Conservation (phyloP, 2,888 invertebrate species). For the Tinea semifulvella region DNA sequence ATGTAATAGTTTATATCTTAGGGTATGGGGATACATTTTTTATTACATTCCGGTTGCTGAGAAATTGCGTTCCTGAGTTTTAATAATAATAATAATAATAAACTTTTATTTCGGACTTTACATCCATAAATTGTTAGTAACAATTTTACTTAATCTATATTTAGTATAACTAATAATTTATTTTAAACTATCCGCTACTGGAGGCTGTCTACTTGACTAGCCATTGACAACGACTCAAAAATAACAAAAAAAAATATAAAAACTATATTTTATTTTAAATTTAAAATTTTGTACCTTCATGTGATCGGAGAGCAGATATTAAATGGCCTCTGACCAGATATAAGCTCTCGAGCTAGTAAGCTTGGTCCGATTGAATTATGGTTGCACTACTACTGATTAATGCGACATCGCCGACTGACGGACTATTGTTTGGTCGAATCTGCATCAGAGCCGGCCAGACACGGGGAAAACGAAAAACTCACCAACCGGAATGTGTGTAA, state of each 20-base stretch:
- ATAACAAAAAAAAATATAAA: background rate
- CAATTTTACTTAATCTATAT: too few species aligned
- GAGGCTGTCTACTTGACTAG: too few species aligned
- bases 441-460: conserved; percentile 36
- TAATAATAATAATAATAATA: too few species aligned
- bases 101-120: too few species aligned
- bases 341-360: conserved; percentile 9
- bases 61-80: too few species aligned
- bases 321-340: conserved; percentile 22
- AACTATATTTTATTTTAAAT: background rate
- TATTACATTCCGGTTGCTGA: too few species aligned
- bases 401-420: conserved; percentile 60
- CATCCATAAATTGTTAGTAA: too few species aligned
- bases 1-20: too few species aligned
- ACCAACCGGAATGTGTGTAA: conserved; percentile 35
- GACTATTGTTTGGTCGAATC: conserved; percentile 59
- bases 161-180: too few species aligned
- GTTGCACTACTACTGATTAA: conserved; percentile 62
- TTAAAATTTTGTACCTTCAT: background rate
- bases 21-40: too few species aligned
- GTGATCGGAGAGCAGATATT: conserved; percentile 27
- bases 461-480: conserved; percentile 27
- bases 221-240: background rate
- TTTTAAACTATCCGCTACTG: too few species aligned
- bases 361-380: conserved; percentile 56